These are phyloP conservation scores for Drosophila tristis DNA, from an alignment of 1,140 invertebrate genomes.

Conservation along the genomic window DNA sequence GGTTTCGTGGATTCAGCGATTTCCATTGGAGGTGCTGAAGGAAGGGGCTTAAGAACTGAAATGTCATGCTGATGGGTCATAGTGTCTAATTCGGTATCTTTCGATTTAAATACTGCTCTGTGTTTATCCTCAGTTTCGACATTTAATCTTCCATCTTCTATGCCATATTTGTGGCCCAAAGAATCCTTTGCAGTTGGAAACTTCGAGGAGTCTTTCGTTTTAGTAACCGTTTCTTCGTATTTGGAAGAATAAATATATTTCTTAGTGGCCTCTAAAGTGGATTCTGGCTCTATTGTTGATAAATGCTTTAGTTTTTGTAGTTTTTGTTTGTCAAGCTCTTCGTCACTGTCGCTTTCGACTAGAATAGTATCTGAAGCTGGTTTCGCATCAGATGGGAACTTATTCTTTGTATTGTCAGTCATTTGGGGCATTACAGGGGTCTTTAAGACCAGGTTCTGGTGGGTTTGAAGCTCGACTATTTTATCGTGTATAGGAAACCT, in stretches of 20 bases:
- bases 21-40: not conserved
- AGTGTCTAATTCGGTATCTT: no score
- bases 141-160: no score
- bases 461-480: constrained; percentile 6
- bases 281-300: constrained; percentile 7
- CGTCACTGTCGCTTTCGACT: constrained; percentile 61
- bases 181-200: constrained; percentile 18
- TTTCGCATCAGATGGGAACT: constrained; percentile 48
- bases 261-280: not conserved
- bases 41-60: no score
- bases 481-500: constrained; percentile 55
- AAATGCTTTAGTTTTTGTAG: constrained; percentile 29
- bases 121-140: not conserved
- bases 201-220: not conserved
- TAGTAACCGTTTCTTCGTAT: not conserved
- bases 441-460: constrained; percentile 7
- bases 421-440: not conserved
- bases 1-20: not conserved
- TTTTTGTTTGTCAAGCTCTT: constrained; percentile 48
- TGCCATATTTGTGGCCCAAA: not conserved
- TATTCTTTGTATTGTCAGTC: not conserved
- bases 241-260: not conserved
- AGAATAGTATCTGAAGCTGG: not conserved
- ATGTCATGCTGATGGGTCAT: no score
- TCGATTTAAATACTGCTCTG: no score